Evolutionary conservation across 2,888 invertebrate genomes (phyloP), one percentile per base, ranked within the genome.

Genomic region (Agrochola circellaris): DNA sequence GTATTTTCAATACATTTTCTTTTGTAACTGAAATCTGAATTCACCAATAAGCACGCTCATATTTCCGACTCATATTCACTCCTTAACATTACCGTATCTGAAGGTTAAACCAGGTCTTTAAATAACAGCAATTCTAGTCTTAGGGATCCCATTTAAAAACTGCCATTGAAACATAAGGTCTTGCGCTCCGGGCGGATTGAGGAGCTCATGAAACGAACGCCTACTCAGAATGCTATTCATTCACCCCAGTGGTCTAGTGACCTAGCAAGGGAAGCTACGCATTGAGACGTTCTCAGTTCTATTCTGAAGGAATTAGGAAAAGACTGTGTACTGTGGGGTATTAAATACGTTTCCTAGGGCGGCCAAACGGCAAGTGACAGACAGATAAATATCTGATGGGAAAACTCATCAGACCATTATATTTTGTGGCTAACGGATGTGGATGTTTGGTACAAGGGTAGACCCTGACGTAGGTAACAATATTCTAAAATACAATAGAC

Each of bases 141-240:
- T 68, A 68, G 75, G 30, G n/a, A 56, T 60, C n/a, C 75, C 65
- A 73, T 88, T 87, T 79, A 73, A 86, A 86, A 83, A 66, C 73
- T 75, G 30, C 75, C 72, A 83, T 88, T 82, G 79, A 75, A 88
- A 73, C 71, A 26, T 66, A 75, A 82, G 68, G 77, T 56, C 42
- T 30, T n/a, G 3, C 34, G 83, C 88, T 65, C 26, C 62, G 45
- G 75, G 88, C 83, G 3, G 6, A 83, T 82, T 88, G 86, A 88
- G 69, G 62, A 79, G 68, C 73, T 64, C 64, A 65, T 74, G 83
- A 72, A 77, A 81, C 75, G 42, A 45, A 86, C 66, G 79, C 77
- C 73, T 75, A 45, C 75, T 77, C 20, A 69, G 26, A 72, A 65
- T 38, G 70, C 64, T 73, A 88, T 86, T 86, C 77, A 86, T 75